Base-by-base conservation (phyloP, 1,140 invertebrate genomes). In the Papilio glaucus region DNA sequence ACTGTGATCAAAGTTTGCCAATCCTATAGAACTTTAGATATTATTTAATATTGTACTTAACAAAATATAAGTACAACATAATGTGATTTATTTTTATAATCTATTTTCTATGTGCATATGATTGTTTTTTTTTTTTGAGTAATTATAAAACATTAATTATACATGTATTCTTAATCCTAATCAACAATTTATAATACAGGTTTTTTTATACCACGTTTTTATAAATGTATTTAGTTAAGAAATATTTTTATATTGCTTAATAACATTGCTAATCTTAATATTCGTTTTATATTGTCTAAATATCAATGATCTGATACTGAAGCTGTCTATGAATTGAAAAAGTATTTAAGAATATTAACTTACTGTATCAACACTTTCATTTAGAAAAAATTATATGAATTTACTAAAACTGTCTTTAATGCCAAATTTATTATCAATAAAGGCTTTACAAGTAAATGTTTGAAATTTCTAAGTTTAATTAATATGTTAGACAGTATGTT, bases 401-500 rank as follows among this genome's bases (percentile, higher is more conserved):
- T n/a, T n/a, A n/a, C n/a, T n/a, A n/a, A n/a, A n/a, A n/a, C 13
- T 13, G 13, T 45, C 13, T 45, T 45, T 45, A 45, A 45, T 45
- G 42, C 42, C 42, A 45, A 45, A 45, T 45, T 45, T 15, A 15
- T 18, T 15, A 45, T 5, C 5, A 45, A 45, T n/a, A n/a, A n/a
- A n/a, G n/a, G n/a, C n/a, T n/a, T n/a, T n/a, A n/a, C n/a, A n/a
- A n/a, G n/a, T n/a, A n/a, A n/a, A n/a, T n/a, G n/a, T n/a, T n/a
- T n/a, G n/a, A n/a, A n/a, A n/a, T n/a, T n/a, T n/a, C n/a, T n/a
- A n/a, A n/a, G n/a, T n/a, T n/a, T n/a, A n/a, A n/a, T n/a, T n/a
- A n/a, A n/a, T n/a, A n/a, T n/a, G n/a, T n/a, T 49, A 49, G 45
- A 21, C 15, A 49, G 45, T 49, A 49, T 42, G 9, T 49, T 49